Base-by-base conservation (phyloP, 2,888 invertebrate species). In the Drosophila recens region DNA sequence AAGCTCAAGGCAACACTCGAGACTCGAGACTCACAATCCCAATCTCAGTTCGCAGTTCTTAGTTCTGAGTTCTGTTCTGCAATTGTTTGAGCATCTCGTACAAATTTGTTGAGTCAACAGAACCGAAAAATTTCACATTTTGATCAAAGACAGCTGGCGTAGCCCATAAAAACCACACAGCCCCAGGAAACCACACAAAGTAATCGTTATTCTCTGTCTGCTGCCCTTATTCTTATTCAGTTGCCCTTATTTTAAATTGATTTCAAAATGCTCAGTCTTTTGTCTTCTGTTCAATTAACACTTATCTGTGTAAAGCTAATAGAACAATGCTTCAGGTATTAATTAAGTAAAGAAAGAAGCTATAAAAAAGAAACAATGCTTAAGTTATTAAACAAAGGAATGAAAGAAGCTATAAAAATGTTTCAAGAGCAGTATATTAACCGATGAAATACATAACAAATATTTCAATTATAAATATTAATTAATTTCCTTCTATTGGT, bases 121-220 rank as follows among this genome's bases (percentile, higher is more conserved):
- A 58, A 33, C 46, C 59, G 13, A 49, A 45, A 69, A 62, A 52
- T 62, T 68, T 38, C 51, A 67, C 59, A 76, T 80, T 76, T 62
- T 80, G 62, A 80, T 79, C 78, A 79, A 80, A 80, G 72, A 62
- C 68, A 54, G 45, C 46, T 53, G 70, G 34, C 34, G 6, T n/a
- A 6, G 66, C 51, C 40, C 51, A 40, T 40, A 13, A 61, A 45
- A 59, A 49, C 30, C 36, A 57, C 49, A 70, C 48, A 49, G 61
- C 68, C 23, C 15, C 30, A 46, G 73, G 77, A 57, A 64, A 65
- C 64, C 49, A 40, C 53, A 72, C 49, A 77, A 58, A 51, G 53
- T 54, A 66, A 66, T 53, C 49, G 40, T 20, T 27, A 33, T 33
- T 27, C 45, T 17, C 11, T 10, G 10, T 5, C 4, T 9, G 3